A percentile compares a stretch with the other conserved stretches of the same genome.
Conservation (phyloP, 2,797 vertebrate genomes). For the Diplodus puntazzo region DNA sequence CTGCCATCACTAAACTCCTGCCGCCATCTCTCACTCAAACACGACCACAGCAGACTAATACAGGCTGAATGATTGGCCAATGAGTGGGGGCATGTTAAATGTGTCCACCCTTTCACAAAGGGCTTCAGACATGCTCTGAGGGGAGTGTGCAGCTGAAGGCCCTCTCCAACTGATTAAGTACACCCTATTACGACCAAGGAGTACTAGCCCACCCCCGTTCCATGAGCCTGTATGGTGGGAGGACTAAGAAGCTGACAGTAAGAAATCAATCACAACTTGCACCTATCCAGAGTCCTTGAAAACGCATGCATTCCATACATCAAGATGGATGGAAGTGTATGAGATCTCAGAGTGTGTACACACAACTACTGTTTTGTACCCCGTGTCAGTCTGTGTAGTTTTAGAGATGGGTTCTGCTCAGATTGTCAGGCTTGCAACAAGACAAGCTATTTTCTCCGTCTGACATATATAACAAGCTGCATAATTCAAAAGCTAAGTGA, state of each 20-base stretch:
- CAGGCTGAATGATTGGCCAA: conserved; percentile 61
- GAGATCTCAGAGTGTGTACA: conserved; percentile 34
- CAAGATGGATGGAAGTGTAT: conserved; percentile 46
- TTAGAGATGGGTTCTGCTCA: background rate
- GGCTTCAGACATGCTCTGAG: conserved; percentile 48
- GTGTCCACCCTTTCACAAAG: conserved; percentile 60
- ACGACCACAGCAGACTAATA: conserved; percentile 44
- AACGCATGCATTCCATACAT: conserved; percentile 39
- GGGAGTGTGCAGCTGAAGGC: conserved; percentile 50
- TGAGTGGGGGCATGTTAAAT: conserved; percentile 63
- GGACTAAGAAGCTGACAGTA: conserved; percentile 46
- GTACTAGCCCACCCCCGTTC: conserved; percentile 34
- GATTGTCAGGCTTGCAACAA: conserved; percentile 33
- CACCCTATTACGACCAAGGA: conserved; percentile 56
- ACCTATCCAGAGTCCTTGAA: conserved; percentile 59
- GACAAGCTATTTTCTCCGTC: conserved; percentile 30
- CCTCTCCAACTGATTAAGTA: conserved; percentile 77
- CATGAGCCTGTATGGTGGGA: conserved; percentile 37
- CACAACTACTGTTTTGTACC: conserved; percentile 1
- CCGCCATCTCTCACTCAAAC: conserved; percentile 58
- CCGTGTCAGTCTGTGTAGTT: conserved; percentile 23
- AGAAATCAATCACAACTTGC: conserved; percentile 66
- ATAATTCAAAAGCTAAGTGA: conserved; percentile 47
- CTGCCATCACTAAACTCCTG: conserved; percentile 57
- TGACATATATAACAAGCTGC: conserved; percentile 37